phyloP scores from a whole-genome alignment of 1,140 invertebrate genomes.

The Heliconius congener region DNA sequence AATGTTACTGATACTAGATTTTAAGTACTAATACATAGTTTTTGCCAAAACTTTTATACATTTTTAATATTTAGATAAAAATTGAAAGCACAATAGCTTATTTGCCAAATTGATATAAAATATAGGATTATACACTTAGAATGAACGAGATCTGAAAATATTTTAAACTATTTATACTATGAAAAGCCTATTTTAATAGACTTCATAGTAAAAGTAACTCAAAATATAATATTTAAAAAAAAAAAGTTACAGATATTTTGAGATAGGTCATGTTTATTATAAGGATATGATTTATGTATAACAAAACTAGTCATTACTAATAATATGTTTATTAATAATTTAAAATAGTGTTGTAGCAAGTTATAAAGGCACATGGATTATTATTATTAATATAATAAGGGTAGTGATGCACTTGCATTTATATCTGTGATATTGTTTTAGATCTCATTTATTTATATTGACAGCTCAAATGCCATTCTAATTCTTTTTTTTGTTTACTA shows the following conservation, averaged over 20 bases:
- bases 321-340: not conserved
- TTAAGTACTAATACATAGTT: not conserved
- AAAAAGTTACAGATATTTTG: not conserved
- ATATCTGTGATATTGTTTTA: slow-evolving; percentile 8
- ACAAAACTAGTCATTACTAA: not conserved
- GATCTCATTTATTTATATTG: slow-evolving; percentile 13
- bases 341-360: slow-evolving; percentile 1
- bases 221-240: not conserved
- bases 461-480: not conserved
- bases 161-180: not conserved
- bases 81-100: not conserved
- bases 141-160: not conserved
- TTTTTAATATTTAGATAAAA: slow-evolving; percentile 15
- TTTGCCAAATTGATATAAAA: not conserved
- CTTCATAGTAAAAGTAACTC: too few species aligned
- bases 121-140: not conserved
- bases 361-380: not conserved
- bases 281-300: not conserved
- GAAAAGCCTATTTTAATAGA: too few species aligned
- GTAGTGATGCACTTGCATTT: slow-evolving; percentile 14
- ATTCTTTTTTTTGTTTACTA: not conserved
- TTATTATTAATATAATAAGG: slow-evolving; percentile 2
- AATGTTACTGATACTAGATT: not conserved
- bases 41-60: slow-evolving; percentile 20
- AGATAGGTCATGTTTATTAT: not conserved